Evolutionary conservation across 2,888 invertebrate genomes (phyloP).

Genomic region (Amphipyra berbera): DNA sequence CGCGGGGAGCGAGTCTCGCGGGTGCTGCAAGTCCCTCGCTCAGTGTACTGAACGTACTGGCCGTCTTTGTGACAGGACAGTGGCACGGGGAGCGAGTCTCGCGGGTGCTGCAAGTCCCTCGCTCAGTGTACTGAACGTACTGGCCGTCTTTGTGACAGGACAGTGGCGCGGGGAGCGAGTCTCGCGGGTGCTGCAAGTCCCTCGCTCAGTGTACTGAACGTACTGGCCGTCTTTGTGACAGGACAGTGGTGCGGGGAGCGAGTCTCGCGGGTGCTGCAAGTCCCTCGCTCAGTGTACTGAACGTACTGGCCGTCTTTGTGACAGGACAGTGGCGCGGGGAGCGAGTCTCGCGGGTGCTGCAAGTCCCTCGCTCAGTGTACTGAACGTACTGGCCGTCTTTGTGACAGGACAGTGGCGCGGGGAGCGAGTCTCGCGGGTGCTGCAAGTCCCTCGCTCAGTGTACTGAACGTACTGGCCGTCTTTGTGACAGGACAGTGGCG

Average conservation of each 20-base stretch:
- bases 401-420: no score
- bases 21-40: neutral
- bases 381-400: neutral
- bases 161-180: no score
- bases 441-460: neutral
- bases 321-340: no score
- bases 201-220: neutral
- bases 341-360: neutral
- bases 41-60: neutral
- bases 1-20: no score
- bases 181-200: neutral
- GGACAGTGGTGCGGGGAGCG: no score
- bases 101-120: neutral
- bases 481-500: no score
- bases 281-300: neutral
- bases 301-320: neutral
- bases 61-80: no score
- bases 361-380: neutral
- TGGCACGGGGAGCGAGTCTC: no score
- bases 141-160: neutral
- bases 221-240: neutral
- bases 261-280: neutral
- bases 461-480: neutral
- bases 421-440: neutral
- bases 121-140: neutral